These are phyloP conservation scores for Eudyptes chrysolophus DNA, from an alignment of 2,113 vertebrate species.

Conservation along the genomic window DNA sequence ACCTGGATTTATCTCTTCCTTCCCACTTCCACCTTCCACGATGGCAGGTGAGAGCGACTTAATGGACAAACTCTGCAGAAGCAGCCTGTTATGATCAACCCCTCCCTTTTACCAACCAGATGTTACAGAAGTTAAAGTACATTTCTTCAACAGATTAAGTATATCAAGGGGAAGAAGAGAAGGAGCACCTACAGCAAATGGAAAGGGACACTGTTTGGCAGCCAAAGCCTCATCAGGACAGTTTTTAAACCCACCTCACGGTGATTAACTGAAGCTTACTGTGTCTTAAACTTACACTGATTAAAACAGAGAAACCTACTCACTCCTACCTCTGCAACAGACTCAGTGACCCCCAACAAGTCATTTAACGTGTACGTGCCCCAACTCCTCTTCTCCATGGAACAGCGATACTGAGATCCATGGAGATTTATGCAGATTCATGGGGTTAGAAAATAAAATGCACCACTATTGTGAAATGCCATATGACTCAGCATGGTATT, in stretches of 20 bases:
- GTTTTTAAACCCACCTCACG: neutral
- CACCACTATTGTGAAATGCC: neutral
- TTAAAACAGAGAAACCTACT: neutral
- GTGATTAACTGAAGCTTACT: neutral
- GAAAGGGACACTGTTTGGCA: neutral
- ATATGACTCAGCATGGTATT: constrained; percentile 7
- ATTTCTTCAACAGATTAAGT: neutral
- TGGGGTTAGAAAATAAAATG: constrained; percentile 1
- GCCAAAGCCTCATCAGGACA: neutral
- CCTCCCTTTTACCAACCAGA: neutral
- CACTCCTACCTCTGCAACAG: neutral
- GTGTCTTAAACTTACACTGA: neutral
- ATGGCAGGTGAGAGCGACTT: neutral
- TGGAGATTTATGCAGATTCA: neutral
- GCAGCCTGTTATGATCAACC: neutral
- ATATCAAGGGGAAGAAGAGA: neutral
- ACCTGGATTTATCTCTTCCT: neutral
- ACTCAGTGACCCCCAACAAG: neutral
- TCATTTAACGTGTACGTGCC: neutral
- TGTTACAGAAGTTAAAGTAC: neutral
- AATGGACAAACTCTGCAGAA: neutral
- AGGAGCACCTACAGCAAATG: neutral
- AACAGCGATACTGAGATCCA: neutral
- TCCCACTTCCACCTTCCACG: neutral
- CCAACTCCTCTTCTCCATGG: neutral